These are phyloP conservation scores for Mantis religiosa DNA, from an alignment of 2,888 invertebrate species.

Conservation along the genomic window DNA sequence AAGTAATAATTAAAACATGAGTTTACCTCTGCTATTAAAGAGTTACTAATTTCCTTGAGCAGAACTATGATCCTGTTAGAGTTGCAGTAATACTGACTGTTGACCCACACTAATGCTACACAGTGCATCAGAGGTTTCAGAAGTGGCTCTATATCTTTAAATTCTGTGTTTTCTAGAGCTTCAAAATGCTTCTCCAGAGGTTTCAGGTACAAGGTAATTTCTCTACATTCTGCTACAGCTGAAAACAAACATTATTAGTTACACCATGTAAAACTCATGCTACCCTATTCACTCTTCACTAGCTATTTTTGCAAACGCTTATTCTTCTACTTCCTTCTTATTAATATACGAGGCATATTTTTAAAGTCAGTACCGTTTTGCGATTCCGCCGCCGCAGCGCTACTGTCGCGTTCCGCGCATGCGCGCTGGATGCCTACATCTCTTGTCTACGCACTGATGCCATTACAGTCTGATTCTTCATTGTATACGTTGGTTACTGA, in stretches of 20 bases:
- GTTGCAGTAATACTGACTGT: conserved; percentile 72
- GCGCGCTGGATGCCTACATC: no score
- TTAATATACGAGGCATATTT: no score
- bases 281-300: neutral
- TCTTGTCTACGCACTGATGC: no score
- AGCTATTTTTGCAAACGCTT: neutral
- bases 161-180: conserved; percentile 65
- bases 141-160: conserved; percentile 56
- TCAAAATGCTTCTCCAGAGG: conserved; percentile 69
- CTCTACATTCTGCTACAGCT: conserved; percentile 74
- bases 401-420: no score
- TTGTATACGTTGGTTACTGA: no score
- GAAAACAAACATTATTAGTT: conserved; percentile 33
- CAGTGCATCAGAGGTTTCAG: conserved; percentile 72
- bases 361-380: no score
- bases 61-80: conserved; percentile 62
- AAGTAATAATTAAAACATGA: no score
- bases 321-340: no score
- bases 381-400: no score
- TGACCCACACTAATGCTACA: conserved; percentile 79
- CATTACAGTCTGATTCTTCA: no score
- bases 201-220: conserved; percentile 73
- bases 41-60: conserved; percentile 73
- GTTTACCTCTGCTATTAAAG: conserved; percentile 66
- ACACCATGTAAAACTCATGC: no score